Evolutionary conservation across 2,113 vertebrate genomes (phyloP).

Genomic region (Acrocephalus kingi): DNA sequence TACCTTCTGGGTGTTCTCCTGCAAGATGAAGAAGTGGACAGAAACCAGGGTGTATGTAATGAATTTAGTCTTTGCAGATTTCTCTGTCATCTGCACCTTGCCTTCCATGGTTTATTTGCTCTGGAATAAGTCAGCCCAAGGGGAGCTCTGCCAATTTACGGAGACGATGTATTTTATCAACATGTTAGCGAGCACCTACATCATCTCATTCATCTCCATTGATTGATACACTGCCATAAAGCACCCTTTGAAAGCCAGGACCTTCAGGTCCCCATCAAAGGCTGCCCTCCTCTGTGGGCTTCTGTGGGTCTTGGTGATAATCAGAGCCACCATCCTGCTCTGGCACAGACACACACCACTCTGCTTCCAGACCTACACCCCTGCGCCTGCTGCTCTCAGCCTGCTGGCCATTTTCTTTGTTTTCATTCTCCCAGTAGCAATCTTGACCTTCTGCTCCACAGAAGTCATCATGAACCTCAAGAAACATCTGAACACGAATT

Average conservation of each 20-base stretch:
- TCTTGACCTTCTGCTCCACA: conserved; percentile 71
- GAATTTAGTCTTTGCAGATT: conserved; percentile 74
- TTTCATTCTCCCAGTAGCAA: conserved; percentile 64
- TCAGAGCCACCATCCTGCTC: neutral
- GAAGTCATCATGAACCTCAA: conserved; percentile 59
- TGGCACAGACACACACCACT: accelerated
- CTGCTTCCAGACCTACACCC: conserved; percentile 41
- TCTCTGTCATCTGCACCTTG: conserved; percentile 63
- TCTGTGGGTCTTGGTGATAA: conserved; percentile 62
- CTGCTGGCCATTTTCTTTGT: neutral
- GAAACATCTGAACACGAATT: neutral
- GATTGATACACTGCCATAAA: conserved; percentile 76
- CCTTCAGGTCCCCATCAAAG: conserved; percentile 61
- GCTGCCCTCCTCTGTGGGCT: conserved; percentile 50
- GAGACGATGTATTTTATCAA: conserved; percentile 67
- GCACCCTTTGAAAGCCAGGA: conserved; percentile 66
- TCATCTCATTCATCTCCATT: conserved; percentile 63
- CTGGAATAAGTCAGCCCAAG: neutral
- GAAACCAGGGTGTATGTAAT: conserved; percentile 75
- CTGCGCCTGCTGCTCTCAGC: accelerated
- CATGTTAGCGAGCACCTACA: conserved; percentile 74
- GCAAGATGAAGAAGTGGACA: conserved; percentile 69
- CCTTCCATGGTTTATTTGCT: conserved; percentile 57
- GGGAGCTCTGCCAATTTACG: conserved; percentile 43
- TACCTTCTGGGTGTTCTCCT: conserved; percentile 73